Conservation (phyloP, 2,113 vertebrate genomes). For the Tauraco erythrolophus region DNA sequence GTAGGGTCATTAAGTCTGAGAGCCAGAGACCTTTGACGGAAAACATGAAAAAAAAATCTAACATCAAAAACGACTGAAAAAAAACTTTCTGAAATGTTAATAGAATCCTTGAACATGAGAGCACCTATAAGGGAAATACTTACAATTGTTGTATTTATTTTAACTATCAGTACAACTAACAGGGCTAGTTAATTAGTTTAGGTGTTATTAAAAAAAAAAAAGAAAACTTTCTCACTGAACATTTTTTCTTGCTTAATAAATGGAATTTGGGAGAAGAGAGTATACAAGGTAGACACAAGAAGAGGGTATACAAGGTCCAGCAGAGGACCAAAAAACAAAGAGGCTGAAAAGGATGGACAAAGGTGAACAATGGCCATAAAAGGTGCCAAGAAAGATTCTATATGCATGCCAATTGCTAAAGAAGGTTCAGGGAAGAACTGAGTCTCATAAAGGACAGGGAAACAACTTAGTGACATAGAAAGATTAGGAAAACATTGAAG, state of each 20-base stretch:
- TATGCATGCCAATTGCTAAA: background rate
- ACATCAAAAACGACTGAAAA: background rate
- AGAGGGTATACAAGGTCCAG: background rate
- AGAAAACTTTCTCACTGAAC: background rate
- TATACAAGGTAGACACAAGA: background rate
- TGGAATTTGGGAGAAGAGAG: background rate
- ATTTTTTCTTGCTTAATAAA: background rate
- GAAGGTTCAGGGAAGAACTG: background rate
- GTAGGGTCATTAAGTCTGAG: background rate
- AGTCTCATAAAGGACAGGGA: background rate
- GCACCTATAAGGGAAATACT: background rate
- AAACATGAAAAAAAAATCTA: background rate
- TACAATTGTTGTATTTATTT: background rate
- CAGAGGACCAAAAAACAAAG: background rate
- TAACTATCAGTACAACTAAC: background rate
- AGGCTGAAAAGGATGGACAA: background rate
- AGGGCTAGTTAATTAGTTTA: background rate
- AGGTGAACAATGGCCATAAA: background rate
- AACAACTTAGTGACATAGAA: background rate
- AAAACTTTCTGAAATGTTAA: background rate
- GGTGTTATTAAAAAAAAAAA: background rate
- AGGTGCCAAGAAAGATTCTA: background rate
- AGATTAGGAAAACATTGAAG: background rate
- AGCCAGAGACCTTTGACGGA: background rate
- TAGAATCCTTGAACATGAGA: background rate